phyloP scores from a whole-genome alignment of 2,888 invertebrate genomes.

The Sialis lutaria region DNA sequence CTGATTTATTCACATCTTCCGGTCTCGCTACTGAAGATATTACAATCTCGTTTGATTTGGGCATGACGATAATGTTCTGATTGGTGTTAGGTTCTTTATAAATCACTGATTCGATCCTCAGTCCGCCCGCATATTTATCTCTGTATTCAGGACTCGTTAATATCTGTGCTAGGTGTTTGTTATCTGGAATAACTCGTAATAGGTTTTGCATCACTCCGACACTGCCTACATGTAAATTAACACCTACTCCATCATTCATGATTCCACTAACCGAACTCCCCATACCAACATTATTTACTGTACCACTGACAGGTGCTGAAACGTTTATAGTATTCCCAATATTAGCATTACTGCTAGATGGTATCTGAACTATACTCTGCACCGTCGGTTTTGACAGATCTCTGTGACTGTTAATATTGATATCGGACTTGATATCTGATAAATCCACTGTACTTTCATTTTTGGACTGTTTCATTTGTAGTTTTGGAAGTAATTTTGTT shows the following conservation, averaged over 20 bases:
- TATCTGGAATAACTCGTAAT: neutral
- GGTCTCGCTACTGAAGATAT: neutral
- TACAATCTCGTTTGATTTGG: neutral
- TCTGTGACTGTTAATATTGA: neutral
- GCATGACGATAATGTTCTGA: neutral
- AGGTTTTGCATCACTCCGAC: neutral
- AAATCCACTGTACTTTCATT: neutral
- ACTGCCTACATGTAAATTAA: neutral
- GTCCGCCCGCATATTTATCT: slow-evolving; percentile 2
- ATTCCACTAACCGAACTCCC: too few species aligned
- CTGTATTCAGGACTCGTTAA: slow-evolving; percentile 2
- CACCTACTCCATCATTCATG: too few species aligned
- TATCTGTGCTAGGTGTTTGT: slow-evolving; percentile 5
- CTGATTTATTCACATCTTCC: neutral
- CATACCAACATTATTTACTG: neutral
- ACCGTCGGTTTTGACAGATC: neutral
- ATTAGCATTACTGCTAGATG: neutral
- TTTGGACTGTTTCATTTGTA: neutral
- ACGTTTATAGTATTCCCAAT: neutral
- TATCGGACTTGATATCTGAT: neutral
- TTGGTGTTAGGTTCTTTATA: neutral
- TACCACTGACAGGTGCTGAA: neutral
- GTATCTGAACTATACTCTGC: neutral
- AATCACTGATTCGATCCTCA: neutral
- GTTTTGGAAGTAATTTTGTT: neutral